Evolutionary conservation across 2,888 invertebrate genomes (phyloP), one percentile per base, ranked within the genome.

Genomic region (Poecilus cupreus): DNA sequence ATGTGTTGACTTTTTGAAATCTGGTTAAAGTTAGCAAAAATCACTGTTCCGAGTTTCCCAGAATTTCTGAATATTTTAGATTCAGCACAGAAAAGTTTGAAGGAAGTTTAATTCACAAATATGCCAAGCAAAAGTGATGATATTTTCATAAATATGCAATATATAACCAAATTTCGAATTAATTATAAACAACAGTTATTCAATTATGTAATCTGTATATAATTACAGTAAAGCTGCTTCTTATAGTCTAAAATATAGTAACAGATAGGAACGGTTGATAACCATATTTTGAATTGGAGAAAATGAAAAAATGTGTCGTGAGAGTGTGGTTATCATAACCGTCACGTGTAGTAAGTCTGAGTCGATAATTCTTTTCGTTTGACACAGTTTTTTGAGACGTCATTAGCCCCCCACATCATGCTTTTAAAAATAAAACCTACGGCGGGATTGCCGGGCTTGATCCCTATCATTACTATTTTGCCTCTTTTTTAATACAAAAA

Each of bases 361-460:
- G 64, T 37, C 37, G 51, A 75, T 75, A 75, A 75, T 75, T 75
- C 75, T 75, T 75, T 51, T 72, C 43, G 49, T 72, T 72, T 72
- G 72, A 72, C 72, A 32, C 49, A 51, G 51, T 51, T 75, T 75
- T 75, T 75, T 49, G 18, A 32, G 75, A 49, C 32, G 72, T 78
- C 78, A 78, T 78, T 78, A 78, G 78, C 68, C 78, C 78, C 78
- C 78, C 78, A 78, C 78, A 26, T 24, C 51, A 26, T 3, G 51
- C 13, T 64, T 64, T 78, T 78, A 78, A 78, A 78, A 78, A 78
- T 78, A 78, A 78, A 78, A 68, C 78, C 46, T 24, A 68, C 60
- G 8, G 51, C 46, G 75, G n/a, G 22, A 75, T 75, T 75, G 37
- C 13, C 16, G 37, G 64, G 64, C 60, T 32, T 18, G 24, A 46